These are phyloP conservation scores for Raja brachyura DNA, from an alignment of 2,113 vertebrate species.

Conservation along the genomic window DNA sequence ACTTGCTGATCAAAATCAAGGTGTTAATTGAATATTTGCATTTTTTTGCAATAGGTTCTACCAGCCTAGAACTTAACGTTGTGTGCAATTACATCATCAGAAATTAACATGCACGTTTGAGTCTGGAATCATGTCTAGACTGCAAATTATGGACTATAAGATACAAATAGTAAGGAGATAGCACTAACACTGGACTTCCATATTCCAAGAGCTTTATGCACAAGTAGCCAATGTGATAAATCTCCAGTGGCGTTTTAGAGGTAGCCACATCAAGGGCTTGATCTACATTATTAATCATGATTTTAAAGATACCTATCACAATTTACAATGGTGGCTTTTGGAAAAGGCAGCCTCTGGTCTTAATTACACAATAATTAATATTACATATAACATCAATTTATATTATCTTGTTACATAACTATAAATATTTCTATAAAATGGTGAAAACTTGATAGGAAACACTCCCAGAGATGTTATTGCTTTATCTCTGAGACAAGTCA, in stretches of 20 bases:
- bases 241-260: not conserved
- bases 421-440: not conserved
- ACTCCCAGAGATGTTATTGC: not conserved
- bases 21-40: not conserved
- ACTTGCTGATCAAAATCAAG: not conserved
- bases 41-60: slow-evolving; percentile 1
- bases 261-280: not conserved
- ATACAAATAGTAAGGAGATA: not conserved
- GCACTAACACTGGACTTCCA: not conserved
- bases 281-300: not conserved
- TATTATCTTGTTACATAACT: not conserved
- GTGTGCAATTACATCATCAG: not conserved
- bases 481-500: not conserved
- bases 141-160: not conserved
- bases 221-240: not conserved
- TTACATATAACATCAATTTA: not conserved
- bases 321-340: not conserved
- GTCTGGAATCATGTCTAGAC: not conserved
- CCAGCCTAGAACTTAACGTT: not conserved
- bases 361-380: not conserved
- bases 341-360: not conserved
- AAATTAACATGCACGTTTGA: not conserved
- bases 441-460: not conserved
- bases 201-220: not conserved
- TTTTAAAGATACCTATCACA: not conserved